Conservation (phyloP, 2,113 vertebrate genomes). For the Glaucidium brasilianum region DNA sequence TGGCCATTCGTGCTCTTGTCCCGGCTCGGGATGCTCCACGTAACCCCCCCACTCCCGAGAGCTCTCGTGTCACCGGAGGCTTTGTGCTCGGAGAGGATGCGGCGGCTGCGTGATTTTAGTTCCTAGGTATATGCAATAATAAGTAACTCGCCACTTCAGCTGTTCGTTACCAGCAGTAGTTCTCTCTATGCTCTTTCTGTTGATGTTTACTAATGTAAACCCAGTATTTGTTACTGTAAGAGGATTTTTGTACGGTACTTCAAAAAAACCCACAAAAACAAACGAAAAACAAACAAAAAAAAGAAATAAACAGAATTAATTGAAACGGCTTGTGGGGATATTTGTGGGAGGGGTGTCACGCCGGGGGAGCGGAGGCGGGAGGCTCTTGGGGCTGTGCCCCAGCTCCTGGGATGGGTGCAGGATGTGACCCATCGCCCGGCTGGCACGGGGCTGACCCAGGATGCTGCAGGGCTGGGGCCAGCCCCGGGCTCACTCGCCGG, state of each 20-base stretch:
- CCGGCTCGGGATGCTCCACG: neutral
- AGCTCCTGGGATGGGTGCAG: neutral
- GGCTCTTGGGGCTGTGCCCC: neutral
- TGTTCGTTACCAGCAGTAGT: conserved; percentile 38
- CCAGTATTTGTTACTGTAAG: conserved; percentile 81
- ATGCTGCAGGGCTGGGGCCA: neutral
- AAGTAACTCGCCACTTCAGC: neutral
- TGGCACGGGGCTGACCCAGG: neutral
- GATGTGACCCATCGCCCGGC: neutral
- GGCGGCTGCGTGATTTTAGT: neutral
- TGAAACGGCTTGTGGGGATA: neutral
- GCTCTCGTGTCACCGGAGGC: neutral
- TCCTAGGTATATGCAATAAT: conserved; percentile 52
- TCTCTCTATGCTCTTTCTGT: conserved; percentile 48
- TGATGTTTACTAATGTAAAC: conserved; percentile 68
- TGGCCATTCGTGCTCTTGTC: neutral
- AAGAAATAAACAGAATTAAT: conserved; percentile 35
- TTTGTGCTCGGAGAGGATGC: neutral
- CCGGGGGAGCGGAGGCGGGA: neutral
- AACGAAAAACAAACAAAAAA: conserved; percentile 27
- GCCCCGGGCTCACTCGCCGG: rapidly evolving
- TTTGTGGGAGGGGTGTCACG: neutral
- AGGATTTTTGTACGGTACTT: conserved; percentile 78
- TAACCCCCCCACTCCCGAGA: neutral
- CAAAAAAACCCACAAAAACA: conserved; percentile 42